These are phyloP conservation scores for Ptilorrhoa leucosticta DNA, from an alignment of 2,113 vertebrate species.

Conservation along the genomic window DNA sequence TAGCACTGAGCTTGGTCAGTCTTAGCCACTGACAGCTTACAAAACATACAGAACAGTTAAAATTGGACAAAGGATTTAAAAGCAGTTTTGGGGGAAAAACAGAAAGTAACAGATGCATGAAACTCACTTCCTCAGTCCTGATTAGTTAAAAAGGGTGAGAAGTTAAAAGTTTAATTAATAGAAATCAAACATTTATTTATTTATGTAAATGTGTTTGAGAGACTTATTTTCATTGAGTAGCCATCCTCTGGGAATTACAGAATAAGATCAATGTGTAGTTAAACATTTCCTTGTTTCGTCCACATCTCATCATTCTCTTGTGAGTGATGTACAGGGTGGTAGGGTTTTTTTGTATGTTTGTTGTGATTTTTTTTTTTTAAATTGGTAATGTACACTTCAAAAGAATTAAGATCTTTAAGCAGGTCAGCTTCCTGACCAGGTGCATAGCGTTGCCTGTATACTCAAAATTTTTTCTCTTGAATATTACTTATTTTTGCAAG, in stretches of 20 bases:
- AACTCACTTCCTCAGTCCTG: background rate
- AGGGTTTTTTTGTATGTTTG: background rate
- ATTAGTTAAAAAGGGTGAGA: background rate
- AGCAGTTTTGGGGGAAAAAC: background rate
- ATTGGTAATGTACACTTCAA: background rate
- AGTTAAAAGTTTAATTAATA: background rate
- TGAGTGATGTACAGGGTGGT: background rate
- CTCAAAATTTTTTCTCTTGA: background rate
- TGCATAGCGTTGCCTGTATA: background rate
- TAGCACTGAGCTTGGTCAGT: background rate
- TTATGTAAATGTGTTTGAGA: background rate
- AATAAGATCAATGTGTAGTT: background rate
- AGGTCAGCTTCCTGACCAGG: background rate
- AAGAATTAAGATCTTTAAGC: background rate
- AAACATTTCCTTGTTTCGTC: background rate
- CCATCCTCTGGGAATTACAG: background rate
- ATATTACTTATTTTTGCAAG: background rate
- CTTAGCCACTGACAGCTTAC: background rate
- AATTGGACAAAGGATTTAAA: background rate
- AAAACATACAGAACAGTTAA: background rate
- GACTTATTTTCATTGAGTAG: background rate
- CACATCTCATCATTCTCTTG: background rate
- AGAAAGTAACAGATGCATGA: background rate
- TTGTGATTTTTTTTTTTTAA: background rate
- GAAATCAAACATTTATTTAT: background rate